Evolutionary conservation across 2,113 vertebrate species (phyloP).

Genomic region (Pluvianellus socialis): DNA sequence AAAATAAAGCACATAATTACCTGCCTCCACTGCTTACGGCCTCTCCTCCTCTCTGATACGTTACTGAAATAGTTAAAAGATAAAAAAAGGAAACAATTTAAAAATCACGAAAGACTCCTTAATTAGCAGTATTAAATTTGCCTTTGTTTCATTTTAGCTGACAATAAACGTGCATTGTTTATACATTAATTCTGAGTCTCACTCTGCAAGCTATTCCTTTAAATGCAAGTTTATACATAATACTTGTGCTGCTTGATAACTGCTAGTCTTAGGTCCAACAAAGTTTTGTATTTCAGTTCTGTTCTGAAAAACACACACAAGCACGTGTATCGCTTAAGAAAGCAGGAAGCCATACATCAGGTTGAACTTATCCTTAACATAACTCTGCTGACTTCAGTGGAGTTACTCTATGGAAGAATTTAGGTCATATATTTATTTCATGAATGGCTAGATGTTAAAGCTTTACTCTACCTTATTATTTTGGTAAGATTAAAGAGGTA

Average conservation of each 20-base stretch:
- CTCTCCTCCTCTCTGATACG: slow-evolving; percentile 97
- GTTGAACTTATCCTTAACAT: slow-evolving; percentile 19
- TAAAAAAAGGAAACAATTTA: slow-evolving; percentile 32
- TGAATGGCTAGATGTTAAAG: slow-evolving; percentile 27
- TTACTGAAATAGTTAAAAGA: slow-evolving; percentile 81
- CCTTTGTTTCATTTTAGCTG: not conserved
- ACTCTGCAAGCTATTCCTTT: not conserved
- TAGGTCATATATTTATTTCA: slow-evolving; percentile 44
- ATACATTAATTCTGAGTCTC: not conserved
- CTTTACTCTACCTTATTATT: slow-evolving; percentile 10
- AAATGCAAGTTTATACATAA: not conserved
- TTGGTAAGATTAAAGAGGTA: slow-evolving; percentile 17
- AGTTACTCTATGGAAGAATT: slow-evolving; percentile 18
- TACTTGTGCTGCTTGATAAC: not conserved
- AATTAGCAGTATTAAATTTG: not conserved
- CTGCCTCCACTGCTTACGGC: slow-evolving; percentile 95
- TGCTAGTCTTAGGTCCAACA: not conserved
- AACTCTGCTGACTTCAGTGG: slow-evolving; percentile 40
- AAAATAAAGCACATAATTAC: slow-evolving; percentile 79
- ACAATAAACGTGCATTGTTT: not conserved
- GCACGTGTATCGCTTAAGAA: not conserved
- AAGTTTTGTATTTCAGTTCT: not conserved
- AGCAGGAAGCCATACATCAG: slow-evolving; percentile 41
- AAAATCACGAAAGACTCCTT: not conserved
- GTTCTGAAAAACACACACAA: not conserved